A percentile compares a stretch with the other conserved stretches of the same genome.
Conservation (phyloP, 2,797 vertebrate genomes). For the Sebastes trivittatus region DNA sequence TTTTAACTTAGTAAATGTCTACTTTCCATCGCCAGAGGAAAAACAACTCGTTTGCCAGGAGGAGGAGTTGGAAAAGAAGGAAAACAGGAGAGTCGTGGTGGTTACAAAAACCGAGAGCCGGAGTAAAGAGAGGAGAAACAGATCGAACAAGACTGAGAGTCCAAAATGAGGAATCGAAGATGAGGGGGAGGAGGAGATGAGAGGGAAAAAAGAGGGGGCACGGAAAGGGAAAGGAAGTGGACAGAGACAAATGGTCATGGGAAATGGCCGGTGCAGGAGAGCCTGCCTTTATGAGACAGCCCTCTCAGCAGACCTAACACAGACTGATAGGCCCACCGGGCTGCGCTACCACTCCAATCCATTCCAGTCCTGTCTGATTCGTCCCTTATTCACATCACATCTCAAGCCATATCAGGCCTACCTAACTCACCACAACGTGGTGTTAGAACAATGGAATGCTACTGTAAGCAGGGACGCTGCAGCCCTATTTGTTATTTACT, state of each 20-base stretch:
- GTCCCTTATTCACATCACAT: conserved; percentile 34
- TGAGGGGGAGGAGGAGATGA: conserved; percentile 55
- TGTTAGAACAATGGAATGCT: neutral
- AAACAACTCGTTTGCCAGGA: neutral
- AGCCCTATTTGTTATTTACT: neutral
- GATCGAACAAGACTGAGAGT: conserved; percentile 56
- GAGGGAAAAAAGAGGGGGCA: conserved; percentile 23
- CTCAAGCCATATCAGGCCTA: conserved; percentile 15
- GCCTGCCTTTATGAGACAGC: conserved; percentile 61
- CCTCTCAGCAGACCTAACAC: conserved; percentile 74
- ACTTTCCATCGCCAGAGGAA: neutral
- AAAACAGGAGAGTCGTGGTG: conserved; percentile 5
- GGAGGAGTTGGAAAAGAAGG: neutral
- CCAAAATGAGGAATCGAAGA: conserved; percentile 63
- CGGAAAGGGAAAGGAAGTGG: conserved; percentile 58
- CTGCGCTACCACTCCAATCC: conserved; percentile 35
- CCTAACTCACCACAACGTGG: neutral
- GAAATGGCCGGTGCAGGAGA: conserved; percentile 70
- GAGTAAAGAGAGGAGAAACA: conserved; percentile 44
- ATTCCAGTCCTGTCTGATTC: conserved; percentile 45
- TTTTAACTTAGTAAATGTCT: neutral
- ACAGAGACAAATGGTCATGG: conserved; percentile 81
- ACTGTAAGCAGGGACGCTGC: neutral
- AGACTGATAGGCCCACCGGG: conserved; percentile 78
- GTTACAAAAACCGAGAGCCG: conserved; percentile 22